Evolutionary conservation across 2,888 invertebrate genomes (phyloP).

Genomic region (Pammene fasciana): DNA sequence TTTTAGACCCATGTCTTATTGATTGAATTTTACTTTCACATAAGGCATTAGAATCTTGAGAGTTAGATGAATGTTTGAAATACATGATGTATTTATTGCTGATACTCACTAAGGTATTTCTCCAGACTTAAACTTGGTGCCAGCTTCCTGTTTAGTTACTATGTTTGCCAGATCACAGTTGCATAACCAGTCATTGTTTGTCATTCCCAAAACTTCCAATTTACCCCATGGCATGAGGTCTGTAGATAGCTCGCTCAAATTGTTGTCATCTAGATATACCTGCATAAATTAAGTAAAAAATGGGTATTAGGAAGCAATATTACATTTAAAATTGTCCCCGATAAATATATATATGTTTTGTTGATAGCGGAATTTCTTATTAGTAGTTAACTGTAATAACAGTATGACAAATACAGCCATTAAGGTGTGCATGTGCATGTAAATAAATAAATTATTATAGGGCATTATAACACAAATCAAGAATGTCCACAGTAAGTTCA

Average conservation of each 20-base stretch:
- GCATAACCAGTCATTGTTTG: constrained; percentile 86
- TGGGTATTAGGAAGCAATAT: neutral
- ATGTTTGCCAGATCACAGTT: constrained; percentile 82
- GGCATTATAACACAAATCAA: too few species aligned
- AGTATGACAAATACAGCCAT: too few species aligned
- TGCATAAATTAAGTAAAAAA: constrained; percentile 52
- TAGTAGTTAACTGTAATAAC: too few species aligned
- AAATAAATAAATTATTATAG: too few species aligned
- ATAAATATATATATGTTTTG: too few species aligned
- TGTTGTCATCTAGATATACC: constrained; percentile 86
- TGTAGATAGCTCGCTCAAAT: constrained; percentile 79
- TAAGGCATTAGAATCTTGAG: neutral
- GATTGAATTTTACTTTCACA: constrained; percentile 1
- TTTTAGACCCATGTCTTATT: neutral
- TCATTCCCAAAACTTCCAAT: constrained; percentile 81
- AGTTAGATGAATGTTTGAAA: neutral
- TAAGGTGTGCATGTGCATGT: too few species aligned
- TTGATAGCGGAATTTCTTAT: too few species aligned
- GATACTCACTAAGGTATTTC: constrained; percentile 74
- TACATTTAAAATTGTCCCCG: neutral
- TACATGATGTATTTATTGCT: neutral
- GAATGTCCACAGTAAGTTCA: too few species aligned
- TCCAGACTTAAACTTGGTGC: constrained; percentile 66
- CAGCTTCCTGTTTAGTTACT: constrained; percentile 69
- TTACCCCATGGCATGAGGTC: constrained; percentile 82